phyloP scores from a whole-genome alignment of 2,797 vertebrate genomes.

The Calcarius lapponicus region DNA sequence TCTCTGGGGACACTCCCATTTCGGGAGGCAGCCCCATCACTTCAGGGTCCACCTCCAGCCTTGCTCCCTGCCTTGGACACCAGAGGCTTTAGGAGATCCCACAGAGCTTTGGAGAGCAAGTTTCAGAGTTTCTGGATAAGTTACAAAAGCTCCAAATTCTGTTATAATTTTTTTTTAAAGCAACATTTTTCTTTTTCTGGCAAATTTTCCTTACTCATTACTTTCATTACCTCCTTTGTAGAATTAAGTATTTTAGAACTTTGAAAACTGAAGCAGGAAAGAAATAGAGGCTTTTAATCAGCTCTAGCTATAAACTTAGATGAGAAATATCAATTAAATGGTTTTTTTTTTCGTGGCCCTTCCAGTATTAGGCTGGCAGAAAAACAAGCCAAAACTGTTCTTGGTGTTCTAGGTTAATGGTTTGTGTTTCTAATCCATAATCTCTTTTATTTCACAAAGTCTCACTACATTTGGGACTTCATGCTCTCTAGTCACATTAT shows the following conservation, averaged over 20 bases:
- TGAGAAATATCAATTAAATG: neutral
- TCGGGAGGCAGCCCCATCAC: neutral
- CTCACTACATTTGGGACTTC: neutral
- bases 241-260: neutral
- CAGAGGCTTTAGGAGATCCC: neutral
- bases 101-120: neutral
- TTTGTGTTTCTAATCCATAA: neutral
- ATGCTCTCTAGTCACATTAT: neutral
- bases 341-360: neutral
- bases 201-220: neutral
- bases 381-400: neutral
- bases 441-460: neutral
- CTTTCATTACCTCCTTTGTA: neutral
- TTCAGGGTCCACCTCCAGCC: neutral
- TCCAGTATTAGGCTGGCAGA: neutral
- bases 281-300: neutral
- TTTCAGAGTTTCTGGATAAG: neutral
- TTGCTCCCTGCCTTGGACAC: fast-evolving
- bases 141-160: neutral
- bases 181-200: neutral
- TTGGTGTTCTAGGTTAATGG: neutral
- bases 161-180: neutral
- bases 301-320: neutral
- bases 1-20: neutral
- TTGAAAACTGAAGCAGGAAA: neutral